These are phyloP conservation scores for Butorides virescens DNA, from an alignment of 2,113 vertebrate genomes.

Conservation along the genomic window DNA sequence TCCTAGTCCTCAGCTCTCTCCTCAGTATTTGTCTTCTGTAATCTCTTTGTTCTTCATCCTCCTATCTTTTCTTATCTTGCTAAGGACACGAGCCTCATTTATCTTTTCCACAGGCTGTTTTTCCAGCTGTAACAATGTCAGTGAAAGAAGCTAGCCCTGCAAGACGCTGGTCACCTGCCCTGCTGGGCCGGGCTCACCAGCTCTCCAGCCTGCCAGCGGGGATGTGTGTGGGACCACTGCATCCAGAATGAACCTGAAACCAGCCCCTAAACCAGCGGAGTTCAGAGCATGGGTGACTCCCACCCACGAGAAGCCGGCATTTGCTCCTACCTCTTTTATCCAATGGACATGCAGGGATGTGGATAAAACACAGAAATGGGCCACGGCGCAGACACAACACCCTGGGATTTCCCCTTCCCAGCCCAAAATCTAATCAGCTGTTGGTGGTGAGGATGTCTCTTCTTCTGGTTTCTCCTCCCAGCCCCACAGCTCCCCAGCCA, in stretches of 20 bases:
- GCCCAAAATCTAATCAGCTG: background rate
- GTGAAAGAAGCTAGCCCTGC: background rate
- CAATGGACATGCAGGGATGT: rapidly evolving
- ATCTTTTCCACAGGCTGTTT: background rate
- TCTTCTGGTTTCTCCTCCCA: background rate
- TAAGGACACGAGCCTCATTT: background rate
- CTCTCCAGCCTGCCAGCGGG: background rate
- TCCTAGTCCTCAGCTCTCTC: background rate
- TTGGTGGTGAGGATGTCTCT: background rate
- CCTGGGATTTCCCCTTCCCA: background rate
- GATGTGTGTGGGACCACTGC: background rate
- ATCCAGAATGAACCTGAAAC: background rate
- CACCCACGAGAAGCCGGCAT: rapidly evolving
- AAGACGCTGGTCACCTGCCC: background rate
- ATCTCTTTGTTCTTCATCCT: background rate
- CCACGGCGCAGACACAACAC: rapidly evolving
- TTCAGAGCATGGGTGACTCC: background rate
- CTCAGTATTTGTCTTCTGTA: background rate
- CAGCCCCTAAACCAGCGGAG: rapidly evolving
- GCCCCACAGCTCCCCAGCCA: background rate
- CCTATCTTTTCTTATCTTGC: background rate
- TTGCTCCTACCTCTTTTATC: background rate
- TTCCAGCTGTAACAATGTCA: background rate
- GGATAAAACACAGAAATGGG: background rate
- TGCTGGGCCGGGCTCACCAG: background rate